Conservation (phyloP, 2,113 vertebrate genomes). For the Marmota flaviventris region DNA sequence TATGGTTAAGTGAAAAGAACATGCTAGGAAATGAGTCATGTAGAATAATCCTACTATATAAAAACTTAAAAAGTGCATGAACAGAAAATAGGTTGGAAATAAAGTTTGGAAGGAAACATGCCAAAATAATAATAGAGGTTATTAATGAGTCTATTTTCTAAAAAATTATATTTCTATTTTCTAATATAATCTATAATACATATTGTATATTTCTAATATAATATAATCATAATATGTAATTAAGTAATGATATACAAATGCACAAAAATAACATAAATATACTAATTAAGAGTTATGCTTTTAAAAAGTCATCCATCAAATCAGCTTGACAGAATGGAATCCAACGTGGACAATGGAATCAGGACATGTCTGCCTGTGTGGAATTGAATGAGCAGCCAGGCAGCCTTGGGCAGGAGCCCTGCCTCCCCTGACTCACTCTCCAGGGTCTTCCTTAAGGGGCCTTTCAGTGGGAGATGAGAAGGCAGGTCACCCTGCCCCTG, state of each 20-base stretch:
- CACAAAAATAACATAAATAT: background rate
- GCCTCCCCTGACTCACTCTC: background rate
- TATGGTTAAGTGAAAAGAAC: background rate
- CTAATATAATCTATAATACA: background rate
- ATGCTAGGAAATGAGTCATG: background rate
- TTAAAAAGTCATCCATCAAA: background rate
- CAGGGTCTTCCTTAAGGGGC: background rate
- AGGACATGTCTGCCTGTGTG: background rate
- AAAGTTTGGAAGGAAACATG: constrained; percentile 6
- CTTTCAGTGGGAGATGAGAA: background rate
- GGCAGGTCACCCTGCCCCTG: background rate
- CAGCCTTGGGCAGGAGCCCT: background rate
- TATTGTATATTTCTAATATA: background rate
- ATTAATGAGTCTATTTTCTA: background rate
- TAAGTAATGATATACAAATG: background rate
- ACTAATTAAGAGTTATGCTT: background rate
- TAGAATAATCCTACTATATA: background rate
- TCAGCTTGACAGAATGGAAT: background rate
- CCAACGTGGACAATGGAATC: background rate
- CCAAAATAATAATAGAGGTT: constrained; percentile 20
- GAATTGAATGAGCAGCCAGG: background rate
- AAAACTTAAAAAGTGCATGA: background rate
- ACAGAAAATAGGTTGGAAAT: background rate
- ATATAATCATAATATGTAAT: background rate
- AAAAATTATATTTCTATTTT: constrained; percentile 4